Conservation (phyloP, 2,797 vertebrate species). For the Alauda arvensis region DNA sequence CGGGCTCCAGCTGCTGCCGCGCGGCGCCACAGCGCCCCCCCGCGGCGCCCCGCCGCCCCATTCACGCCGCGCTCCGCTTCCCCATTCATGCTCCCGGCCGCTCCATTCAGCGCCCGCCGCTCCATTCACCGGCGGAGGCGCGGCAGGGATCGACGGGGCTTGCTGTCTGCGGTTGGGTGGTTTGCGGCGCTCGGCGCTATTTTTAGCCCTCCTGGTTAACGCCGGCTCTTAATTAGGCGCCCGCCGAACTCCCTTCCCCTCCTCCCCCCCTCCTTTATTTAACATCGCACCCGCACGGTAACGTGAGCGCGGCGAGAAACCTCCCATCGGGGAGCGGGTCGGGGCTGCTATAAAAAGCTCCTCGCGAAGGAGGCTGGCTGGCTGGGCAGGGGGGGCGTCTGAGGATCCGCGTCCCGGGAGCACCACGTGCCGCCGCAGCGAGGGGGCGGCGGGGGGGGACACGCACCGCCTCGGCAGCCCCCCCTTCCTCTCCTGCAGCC, state of each 20-base stretch:
- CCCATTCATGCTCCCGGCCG: not conserved
- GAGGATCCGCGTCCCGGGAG: not conserved
- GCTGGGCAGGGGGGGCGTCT: not conserved
- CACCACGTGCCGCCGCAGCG: not conserved
- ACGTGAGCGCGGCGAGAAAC: conserved; percentile 1
- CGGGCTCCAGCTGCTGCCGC: not conserved
- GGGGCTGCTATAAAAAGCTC: conserved; percentile 45
- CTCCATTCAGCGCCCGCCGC: not conserved
- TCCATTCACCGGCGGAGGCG: not conserved
- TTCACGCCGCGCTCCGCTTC: not conserved
- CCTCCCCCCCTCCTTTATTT: not conserved
- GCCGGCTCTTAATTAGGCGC: not conserved
- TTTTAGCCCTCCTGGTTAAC: conserved; percentile 1
- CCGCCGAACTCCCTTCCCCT: not conserved
- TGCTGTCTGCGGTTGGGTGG: not conserved
- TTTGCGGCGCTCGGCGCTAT: not conserved
- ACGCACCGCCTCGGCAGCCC: not conserved
- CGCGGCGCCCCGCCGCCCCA: not conserved
- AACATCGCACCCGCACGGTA: not conserved
- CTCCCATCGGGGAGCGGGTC: not conserved
- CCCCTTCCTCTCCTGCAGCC: not conserved
- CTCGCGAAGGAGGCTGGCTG: not conserved
- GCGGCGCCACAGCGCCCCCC: not conserved
- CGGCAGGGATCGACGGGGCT: not conserved
- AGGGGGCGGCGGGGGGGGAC: not conserved